These are phyloP conservation scores for Cygnus olor DNA, from an alignment of 2,797 vertebrate genomes.

Conservation along the genomic window DNA sequence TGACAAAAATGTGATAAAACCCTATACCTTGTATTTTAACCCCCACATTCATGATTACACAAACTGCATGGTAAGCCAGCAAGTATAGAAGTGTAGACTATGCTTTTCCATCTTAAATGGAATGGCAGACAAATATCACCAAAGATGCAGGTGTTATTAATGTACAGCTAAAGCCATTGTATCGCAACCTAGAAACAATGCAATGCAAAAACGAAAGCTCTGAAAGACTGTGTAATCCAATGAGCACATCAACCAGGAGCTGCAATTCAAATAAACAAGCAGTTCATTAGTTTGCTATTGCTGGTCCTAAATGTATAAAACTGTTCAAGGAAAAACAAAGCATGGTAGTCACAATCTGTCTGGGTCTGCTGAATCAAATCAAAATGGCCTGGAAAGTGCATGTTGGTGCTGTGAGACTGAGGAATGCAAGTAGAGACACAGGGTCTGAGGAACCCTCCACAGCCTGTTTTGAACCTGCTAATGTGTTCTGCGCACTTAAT, in stretches of 20 bases:
- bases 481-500: conserved; percentile 83
- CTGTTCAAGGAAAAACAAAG: conserved; percentile 59
- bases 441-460: conserved; percentile 62
- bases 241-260: conserved; percentile 26
- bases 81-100: neutral
- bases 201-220: conserved; percentile 69
- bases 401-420: conserved; percentile 83
- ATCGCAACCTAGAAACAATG: conserved; percentile 73
- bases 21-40: neutral
- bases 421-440: conserved; percentile 74
- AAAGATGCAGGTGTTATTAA: neutral
- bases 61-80: neutral
- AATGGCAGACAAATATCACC: neutral
- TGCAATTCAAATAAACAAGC: conserved; percentile 74
- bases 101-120: neutral
- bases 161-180: neutral
- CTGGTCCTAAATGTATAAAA: conserved; percentile 77
- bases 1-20: neutral
- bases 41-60: neutral
- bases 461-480: conserved; percentile 77
- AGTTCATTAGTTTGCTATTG: conserved; percentile 77
- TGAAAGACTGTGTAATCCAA: conserved; percentile 31
- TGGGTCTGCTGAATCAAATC: conserved; percentile 53
- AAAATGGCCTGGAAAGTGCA: conserved; percentile 45
- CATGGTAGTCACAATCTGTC: conserved; percentile 73